Evolutionary conservation across 2,113 vertebrate genomes (phyloP), one percentile per base, ranked within the genome.

Genomic region (Okapia johnstoni): DNA sequence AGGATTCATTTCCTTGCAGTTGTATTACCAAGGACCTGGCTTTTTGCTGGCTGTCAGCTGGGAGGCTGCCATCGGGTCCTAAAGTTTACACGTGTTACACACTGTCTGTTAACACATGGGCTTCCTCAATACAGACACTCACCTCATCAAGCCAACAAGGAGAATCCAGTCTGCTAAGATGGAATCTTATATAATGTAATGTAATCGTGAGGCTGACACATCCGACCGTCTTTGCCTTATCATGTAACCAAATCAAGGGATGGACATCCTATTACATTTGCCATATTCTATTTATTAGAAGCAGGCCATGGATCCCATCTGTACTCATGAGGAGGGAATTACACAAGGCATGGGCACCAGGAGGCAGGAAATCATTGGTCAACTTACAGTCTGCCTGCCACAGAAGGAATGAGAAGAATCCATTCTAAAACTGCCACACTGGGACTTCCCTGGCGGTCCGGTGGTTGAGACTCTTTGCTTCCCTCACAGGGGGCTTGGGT

Each of bases 11-110:
- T 88, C 50, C 79, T 60, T 54, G 52, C 19, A 14, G 46, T 4
- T 85, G 76, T 19, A 16, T 17, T 13, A 40, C 16, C 3, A 16
- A 55, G 54, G 63, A 21, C 23, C 23, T 1, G 15, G 54, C 15
- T 86, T 85, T 55, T 23, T 60, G 43, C 85, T 85, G 66, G 48
- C 93, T 84, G 9, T 48, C 25, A 40, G 33, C 50, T 77, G 66
- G 57, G 58, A 85, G 58, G 55, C 90, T 84, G 9, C 36, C 30
- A 4, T 40, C 60, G 36, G 50, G 55, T 19, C 66, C 19, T 4
- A 9, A n/a, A 28, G 10, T 21, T 73, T 73, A 73, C 0, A 3
- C 2, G 10, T 1, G 1, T 48, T 43, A 46, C 28, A 17, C 26
- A 7, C 36, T 21, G 26, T 21, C 30, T 10, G 2, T 19, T 26